Percentiles rank a stretch among this genome's conserved stretches.
Evolutionary conservation across 2,888 invertebrate genomes (phyloP).

Genomic region (Mesorhabditis spiculigera): DNA sequence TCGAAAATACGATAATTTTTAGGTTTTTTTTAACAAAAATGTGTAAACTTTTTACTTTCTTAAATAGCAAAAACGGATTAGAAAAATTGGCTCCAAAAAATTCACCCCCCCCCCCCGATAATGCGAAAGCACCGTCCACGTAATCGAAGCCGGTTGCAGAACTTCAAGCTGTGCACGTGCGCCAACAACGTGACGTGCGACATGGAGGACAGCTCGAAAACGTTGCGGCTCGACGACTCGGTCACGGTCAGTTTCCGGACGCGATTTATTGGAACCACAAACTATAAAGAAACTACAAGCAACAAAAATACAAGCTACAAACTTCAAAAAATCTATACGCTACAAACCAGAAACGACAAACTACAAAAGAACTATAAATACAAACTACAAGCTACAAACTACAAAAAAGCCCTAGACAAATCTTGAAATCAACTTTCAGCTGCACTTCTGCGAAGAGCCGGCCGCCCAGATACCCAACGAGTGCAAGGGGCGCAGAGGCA

Average conservation of each 20-base stretch:
- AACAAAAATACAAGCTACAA: not conserved
- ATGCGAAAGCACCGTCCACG: no score
- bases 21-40: no score
- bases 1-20: no score
- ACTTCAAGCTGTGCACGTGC: not conserved
- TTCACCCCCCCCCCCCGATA: no score
- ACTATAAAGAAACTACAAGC: not conserved
- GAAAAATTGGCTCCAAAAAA: no score
- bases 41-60: no score
- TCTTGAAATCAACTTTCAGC: not conserved
- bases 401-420: not conserved
- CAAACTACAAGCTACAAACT: not conserved
- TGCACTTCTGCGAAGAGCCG: conserved; percentile 6
- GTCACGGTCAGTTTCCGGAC: not conserved
- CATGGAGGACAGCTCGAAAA: not conserved
- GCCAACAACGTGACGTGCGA: not conserved
- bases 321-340: not conserved
- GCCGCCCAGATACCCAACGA: not conserved
- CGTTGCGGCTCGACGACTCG: not conserved
- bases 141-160: not conserved
- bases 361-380: not conserved
- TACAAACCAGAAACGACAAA: not conserved
- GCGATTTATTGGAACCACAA: no score
- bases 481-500: not conserved
- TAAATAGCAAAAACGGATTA: no score